Evolutionary conservation across 2,888 invertebrate species (phyloP).

Genomic region (Erannis defoliaria): DNA sequence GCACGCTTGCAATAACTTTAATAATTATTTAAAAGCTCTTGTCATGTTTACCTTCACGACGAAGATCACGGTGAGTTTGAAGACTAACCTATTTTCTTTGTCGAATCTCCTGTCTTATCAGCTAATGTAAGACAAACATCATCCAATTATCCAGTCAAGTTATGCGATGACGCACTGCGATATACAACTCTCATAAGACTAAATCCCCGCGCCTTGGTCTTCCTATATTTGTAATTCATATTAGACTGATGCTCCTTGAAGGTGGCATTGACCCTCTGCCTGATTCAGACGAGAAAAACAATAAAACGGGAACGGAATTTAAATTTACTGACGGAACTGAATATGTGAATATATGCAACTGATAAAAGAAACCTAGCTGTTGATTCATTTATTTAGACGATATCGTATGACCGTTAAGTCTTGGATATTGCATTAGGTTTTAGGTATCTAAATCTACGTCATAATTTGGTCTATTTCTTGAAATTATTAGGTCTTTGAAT

Average conservation of each 20-base stretch:
- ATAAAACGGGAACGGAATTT: conserved; percentile 26
- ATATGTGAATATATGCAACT: conserved; percentile 5
- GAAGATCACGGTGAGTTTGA: not conserved
- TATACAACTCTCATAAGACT: conserved; percentile 72
- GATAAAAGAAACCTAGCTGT: not conserved
- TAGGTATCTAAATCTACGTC: not conserved
- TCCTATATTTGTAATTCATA: conserved; percentile 72
- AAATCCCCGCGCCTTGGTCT: conserved; percentile 59
- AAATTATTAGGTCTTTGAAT: not conserved
- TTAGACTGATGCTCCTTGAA: conserved; percentile 43
- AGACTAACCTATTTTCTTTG: not conserved
- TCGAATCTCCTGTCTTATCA: not conserved
- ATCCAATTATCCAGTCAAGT: conserved; percentile 36
- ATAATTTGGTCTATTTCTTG: not conserved
- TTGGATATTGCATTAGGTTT: not conserved
- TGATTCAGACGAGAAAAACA: conserved; percentile 37
- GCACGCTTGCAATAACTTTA: conserved; percentile 62
- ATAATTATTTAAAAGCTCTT: not conserved
- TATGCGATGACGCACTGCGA: conserved; percentile 63
- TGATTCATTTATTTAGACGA: conserved; percentile 11
- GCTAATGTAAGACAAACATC: conserved; percentile 36
- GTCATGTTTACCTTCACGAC: not conserved
- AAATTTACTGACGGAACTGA: conserved; percentile 18
- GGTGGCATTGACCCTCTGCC: conserved; percentile 60
- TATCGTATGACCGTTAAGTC: conserved; percentile 16